Evolutionary conservation across 2,113 vertebrate genomes (phyloP).

Genomic region (Laterallus jamaicensis): DNA sequence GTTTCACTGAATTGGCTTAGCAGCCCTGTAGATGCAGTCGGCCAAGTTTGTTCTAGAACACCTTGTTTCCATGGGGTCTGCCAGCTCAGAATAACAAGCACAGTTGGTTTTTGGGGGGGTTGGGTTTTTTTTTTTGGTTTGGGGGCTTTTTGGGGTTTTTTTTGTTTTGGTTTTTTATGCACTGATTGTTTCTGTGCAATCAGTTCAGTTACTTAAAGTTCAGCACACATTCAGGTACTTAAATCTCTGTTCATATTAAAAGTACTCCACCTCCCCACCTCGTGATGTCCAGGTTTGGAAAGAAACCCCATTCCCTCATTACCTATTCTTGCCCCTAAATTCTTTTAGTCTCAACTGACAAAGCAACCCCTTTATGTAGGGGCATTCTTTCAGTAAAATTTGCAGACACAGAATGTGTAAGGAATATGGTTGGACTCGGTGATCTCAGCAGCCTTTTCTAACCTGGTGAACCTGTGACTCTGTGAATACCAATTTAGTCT

Average conservation of each 20-base stretch:
- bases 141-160: too few relatives aligned
- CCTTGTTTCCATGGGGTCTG: neutral
- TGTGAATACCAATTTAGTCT: neutral
- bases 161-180: neutral
- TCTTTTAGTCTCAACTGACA: neutral
- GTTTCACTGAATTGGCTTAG: neutral
- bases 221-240: neutral
- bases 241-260: neutral
- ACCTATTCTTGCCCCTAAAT: neutral
- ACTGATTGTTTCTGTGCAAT: neutral
- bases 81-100: neutral
- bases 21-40: neutral
- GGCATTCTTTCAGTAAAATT: accelerated
- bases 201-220: neutral
- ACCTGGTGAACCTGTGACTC: too few relatives aligned
- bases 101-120: too few relatives aligned
- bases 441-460: too few relatives aligned
- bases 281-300: neutral
- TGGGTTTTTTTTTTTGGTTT: too few relatives aligned
- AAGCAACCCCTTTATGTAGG: neutral
- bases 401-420: neutral
- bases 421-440: neutral
- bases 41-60: neutral
- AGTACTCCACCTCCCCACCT: neutral
- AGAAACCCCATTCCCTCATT: neutral